Evolutionary conservation across 1,140 invertebrate genomes (phyloP), one percentile per base, ranked within the genome.

Genomic region (Papilio polyxenes): DNA sequence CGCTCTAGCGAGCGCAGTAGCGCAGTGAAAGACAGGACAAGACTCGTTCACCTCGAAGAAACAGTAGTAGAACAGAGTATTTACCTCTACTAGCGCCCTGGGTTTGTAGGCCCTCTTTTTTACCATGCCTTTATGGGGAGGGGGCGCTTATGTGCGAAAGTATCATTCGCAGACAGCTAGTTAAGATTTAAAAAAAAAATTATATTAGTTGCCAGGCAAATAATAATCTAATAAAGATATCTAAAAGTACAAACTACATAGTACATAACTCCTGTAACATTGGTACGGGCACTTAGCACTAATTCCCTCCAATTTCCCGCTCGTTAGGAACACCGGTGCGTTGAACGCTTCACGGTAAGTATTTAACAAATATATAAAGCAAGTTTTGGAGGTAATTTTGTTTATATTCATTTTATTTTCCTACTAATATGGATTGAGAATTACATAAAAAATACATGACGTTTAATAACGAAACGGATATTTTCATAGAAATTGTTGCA

Each of bases 291-390:
- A 72, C 65, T 72, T 72, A 72, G 65, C 62, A 72, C 65, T 72
- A 72, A 72, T 72, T 72, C 65, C 65, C 31, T 72, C 31, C 65
- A 72, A 15, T 72, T 72, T 72, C 10, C 31, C 65, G 65, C 65
- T 72, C 65, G 65, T 72, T 72, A 72, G 5, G 31, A 37, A 6
- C 65, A 72, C 65, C 65, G 65, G 65, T 72, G 65, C 65, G 65
- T 72, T 37, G 13, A 72, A 40, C 65, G 65, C 11, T 72, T 72
- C 65, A 17, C 9, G 13, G 62, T 31, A 65, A 65, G 20, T 65
- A 65, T 31, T 65, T 65, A 65, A 65, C 23, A 23, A 31, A 65
- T 59, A 44, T 44, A 44, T 44, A 44, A 44, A 65, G 23, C 10
- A 65, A 65, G 56, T 59, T 59, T 20, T 20, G 23, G 9, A 65